Base-by-base conservation (phyloP, 1,140 invertebrate species). In the Agrilus planipennis region DNA sequence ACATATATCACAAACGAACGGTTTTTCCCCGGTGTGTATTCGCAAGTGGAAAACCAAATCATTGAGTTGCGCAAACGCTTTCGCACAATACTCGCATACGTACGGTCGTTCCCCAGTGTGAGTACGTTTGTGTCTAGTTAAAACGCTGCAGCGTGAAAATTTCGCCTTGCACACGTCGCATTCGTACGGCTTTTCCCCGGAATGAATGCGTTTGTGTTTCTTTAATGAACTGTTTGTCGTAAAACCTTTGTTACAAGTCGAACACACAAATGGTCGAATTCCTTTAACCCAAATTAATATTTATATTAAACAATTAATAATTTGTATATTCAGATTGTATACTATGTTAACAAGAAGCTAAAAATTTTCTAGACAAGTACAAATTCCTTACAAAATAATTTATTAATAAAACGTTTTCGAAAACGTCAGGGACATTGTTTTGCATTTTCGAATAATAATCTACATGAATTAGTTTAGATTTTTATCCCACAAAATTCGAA, bases 111-210 rank as follows among this genome's bases (percentile, higher is more conserved):
- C 79, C 1, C 81, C 80, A 0, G 81, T 84, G 49, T 86, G 81
- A 0, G 76, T 79, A 3, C 75, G 62, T 44, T 71, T 61, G 51
- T 83, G 79, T 41, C 78, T 72, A 49, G 75, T 76, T 0, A 81
- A 56, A 3, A 75, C 75, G 9, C 73, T 71, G 0, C 72, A 66
- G 0, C 71, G 67, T 0, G 73, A 69, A 42, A 93, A 94, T 45
- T 81, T 78, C 62, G 88, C 75, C 1, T 79, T 76, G 55, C 89
- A 93, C 7, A 84, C 64, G 37, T 91, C 84, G 60, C 89, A 93
- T 15, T 76, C 74, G 55, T 89, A 92, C 0, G 87, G 87, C 48
- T 84, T 85, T 48, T 89, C 74, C 0, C 82, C 77, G 0, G 74
- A 70, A 50, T 83, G 79, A 28, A 80, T 84, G 12, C 79, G 52